These are phyloP conservation scores for Balanococcus diminutus DNA, from an alignment of 2,888 invertebrate species.

Conservation along the genomic window DNA sequence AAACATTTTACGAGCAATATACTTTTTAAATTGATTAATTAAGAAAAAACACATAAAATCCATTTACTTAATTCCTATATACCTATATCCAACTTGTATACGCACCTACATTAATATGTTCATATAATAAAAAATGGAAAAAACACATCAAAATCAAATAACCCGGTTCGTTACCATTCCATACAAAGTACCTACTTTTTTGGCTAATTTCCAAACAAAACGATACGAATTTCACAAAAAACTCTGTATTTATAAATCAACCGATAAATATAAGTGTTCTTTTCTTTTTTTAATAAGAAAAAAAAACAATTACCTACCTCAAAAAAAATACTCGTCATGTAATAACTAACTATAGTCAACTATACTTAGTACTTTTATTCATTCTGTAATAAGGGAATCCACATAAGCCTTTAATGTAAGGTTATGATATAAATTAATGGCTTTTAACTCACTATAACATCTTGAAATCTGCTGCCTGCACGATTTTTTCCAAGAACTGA, in stretches of 20 bases:
- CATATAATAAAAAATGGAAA: not conserved
- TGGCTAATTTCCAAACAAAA: slow-evolving; percentile 1
- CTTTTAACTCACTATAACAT: not conserved
- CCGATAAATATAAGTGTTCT: not conserved
- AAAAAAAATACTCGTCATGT: not conserved
- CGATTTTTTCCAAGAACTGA: not conserved
- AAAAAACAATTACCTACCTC: not conserved
- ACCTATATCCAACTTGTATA: not conserved
- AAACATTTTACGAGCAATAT: no score
- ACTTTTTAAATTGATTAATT: no score
- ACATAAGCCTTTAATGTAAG: no score
- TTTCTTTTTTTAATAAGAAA: no score
- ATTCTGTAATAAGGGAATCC: no score
- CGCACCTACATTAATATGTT: not conserved
- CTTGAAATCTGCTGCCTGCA: not conserved
- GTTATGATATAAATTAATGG: not conserved
- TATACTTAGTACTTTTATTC: not conserved
- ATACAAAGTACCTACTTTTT: not conserved
- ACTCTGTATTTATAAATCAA: not conserved
- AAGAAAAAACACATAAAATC: not conserved
- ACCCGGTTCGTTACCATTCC: not conserved
- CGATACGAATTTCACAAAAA: not conserved
- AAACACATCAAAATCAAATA: not conserved
- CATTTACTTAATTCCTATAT: not conserved
- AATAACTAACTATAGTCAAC: not conserved